Conservation (phyloP, 2,797 vertebrate species). For the Macropodus opercularis region DNA sequence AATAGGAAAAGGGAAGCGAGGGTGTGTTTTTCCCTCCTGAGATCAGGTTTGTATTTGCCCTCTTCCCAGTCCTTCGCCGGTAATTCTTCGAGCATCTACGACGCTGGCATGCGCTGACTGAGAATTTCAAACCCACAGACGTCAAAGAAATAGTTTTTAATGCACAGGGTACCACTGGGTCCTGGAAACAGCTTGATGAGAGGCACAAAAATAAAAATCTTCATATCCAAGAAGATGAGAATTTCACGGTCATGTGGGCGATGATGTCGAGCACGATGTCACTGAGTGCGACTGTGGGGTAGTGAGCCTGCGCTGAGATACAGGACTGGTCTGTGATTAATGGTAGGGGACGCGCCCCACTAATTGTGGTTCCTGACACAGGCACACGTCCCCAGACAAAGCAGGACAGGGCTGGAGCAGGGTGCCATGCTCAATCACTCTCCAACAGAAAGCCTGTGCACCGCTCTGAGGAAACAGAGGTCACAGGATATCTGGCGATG, state of each 20-base stretch:
- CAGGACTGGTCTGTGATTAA: slow-evolving; percentile 77
- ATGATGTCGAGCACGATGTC: slow-evolving; percentile 57
- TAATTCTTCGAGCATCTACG: background rate
- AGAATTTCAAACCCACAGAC: background rate
- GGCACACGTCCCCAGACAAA: slow-evolving; percentile 81
- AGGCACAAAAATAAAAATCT: slow-evolving; percentile 4
- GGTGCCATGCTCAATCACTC: slow-evolving; percentile 81
- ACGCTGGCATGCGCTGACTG: background rate
- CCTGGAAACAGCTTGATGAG: background rate
- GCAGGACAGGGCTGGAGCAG: slow-evolving; percentile 74
- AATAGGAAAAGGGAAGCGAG: slow-evolving; percentile 50
- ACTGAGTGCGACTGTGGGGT: slow-evolving; percentile 52
- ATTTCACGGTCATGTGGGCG: slow-evolving; percentile 18
- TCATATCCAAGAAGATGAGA: too few species aligned
- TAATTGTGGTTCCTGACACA: slow-evolving; percentile 81
- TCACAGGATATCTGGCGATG: slow-evolving; percentile 67
- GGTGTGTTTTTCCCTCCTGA: slow-evolving; percentile 28
- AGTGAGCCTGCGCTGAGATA: slow-evolving; percentile 46
- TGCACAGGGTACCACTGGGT: background rate
- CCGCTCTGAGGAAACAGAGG: slow-evolving; percentile 57
- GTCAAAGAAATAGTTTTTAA: background rate
- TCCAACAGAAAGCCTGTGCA: slow-evolving; percentile 60
- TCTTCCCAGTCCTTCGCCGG: slow-evolving; percentile 4
- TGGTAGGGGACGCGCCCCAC: slow-evolving; percentile 80
- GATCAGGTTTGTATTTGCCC: slow-evolving; percentile 56